Conservation (phyloP, 2,888 invertebrate species). For the Mimachlamys varia region DNA sequence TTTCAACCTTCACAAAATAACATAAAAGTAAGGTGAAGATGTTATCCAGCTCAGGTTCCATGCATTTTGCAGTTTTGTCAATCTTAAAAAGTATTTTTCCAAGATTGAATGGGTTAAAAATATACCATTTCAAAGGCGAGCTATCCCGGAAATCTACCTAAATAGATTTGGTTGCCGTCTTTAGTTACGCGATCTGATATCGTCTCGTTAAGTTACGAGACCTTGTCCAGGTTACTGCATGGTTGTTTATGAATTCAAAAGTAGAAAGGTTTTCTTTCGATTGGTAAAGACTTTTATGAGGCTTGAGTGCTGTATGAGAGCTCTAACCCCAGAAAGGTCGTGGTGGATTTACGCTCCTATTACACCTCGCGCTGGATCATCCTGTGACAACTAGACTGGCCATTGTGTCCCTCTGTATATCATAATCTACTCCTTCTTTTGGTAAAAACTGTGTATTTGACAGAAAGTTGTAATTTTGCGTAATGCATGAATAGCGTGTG, state of each 20-base stretch:
- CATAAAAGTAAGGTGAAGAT: constrained; percentile 20
- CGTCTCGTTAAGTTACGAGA: constrained; percentile 11
- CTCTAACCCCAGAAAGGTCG: not conserved
- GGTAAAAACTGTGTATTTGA: not conserved
- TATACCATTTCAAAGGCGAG: constrained; percentile 21
- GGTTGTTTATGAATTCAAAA: constrained; percentile 24
- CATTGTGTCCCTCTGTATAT: not conserved
- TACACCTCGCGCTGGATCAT: not conserved
- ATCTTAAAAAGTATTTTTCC: constrained; percentile 13
- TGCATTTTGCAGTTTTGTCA: constrained; percentile 36
- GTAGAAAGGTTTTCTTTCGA: constrained; percentile 29
- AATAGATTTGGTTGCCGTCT: not conserved
- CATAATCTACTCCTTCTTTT: not conserved
- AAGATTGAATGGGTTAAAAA: constrained; percentile 31
- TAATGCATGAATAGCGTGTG: not conserved
- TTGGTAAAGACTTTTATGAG: not conserved
- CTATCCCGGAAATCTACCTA: constrained; percentile 26
- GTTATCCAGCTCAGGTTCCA: not conserved
- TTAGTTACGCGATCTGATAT: not conserved
- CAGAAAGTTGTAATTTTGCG: constrained; percentile 23
- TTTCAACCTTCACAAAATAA: not conserved
- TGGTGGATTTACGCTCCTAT: not conserved
- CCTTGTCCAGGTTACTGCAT: not conserved
- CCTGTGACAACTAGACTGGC: not conserved
- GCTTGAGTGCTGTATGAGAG: not conserved